Evolutionary conservation across 2,888 invertebrate genomes (phyloP), one percentile per base, ranked within the genome.

Genomic region (Platynereis dumerilii): DNA sequence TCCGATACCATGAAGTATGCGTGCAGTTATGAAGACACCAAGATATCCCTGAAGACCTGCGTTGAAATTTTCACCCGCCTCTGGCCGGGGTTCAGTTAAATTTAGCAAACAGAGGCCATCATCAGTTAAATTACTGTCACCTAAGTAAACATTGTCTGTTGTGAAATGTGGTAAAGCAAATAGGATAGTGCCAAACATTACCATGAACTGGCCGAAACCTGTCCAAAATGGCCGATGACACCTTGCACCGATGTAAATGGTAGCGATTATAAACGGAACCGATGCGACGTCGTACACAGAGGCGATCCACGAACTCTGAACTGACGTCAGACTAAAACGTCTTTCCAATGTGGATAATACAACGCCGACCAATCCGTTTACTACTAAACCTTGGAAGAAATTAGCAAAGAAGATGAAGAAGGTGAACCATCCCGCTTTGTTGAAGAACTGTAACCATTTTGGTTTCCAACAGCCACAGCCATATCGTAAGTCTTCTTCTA

Each of bases 101-200:
- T 34, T 34, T 12, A 34, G 12, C 7, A 34, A 12, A 12, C 34
- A 34, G 12, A 34, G 34, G 34, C 34, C 34, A 34, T 7, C 12
- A 12, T 34, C 34, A 34, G 34, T 34, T 34, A 12, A 34, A 12
- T n/a, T 34, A 12, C 34, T 34, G 5, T 34, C 34, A 34, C 12
- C 34, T 34, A 12, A 12, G 7, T 7, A 12, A 5, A 34, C 34
- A 7, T 34, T 5, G 12, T 12, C 12, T 34, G 34, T 34, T 34
- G 34, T 34, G 57, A 71, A 69, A 39, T 72, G 71, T n/a, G 72
- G 69, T 28, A 69, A 0, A 39, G 59, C 54, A 56, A 69, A 66
- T 5, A 71, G 55, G 39, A 71, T 12, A 29, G 63, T 64, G 34
- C 68, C 70, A 3, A 58, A 24, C 7, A 52, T 20, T 0, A 69